These are phyloP conservation scores for Anabas testudineus DNA, from an alignment of 2,797 vertebrate species.

Conservation along the genomic window DNA sequence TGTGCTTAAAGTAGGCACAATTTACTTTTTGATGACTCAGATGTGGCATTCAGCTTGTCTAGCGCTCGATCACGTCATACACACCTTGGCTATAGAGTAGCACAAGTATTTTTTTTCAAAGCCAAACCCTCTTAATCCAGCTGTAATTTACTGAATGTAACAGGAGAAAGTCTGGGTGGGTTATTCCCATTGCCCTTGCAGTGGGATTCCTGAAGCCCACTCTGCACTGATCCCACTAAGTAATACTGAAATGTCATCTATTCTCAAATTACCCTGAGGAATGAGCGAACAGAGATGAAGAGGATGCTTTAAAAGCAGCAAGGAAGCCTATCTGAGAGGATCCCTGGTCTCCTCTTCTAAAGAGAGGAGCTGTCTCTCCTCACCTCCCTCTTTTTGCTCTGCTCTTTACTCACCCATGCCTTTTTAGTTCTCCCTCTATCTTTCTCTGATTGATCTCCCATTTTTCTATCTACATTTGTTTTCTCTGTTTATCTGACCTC, in stretches of 20 bases:
- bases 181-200: constrained; percentile 34
- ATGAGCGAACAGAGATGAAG: constrained; percentile 26
- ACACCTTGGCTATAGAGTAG: background rate
- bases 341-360: constrained; percentile 28
- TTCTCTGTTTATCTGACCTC: background rate
- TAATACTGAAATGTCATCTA: constrained; percentile 68
- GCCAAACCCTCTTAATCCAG: constrained; percentile 21
- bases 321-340: constrained; percentile 31
- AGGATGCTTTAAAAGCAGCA: constrained; percentile 35
- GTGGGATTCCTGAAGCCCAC: constrained; percentile 44
- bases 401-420: constrained; percentile 1
- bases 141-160: constrained; percentile 37
- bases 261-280: constrained; percentile 64
- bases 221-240: constrained; percentile 53
- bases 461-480: constrained; percentile 4
- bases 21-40: constrained; percentile 64
- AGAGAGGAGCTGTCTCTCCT: constrained; percentile 19
- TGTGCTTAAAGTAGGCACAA: constrained; percentile 33
- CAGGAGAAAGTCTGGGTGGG: constrained; percentile 29
- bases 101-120: constrained; percentile 28
- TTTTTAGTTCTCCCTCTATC: constrained; percentile 1
- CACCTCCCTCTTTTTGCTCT: constrained; percentile 10
- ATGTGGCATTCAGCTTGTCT: constrained; percentile 54
- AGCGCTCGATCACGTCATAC: constrained; percentile 52
- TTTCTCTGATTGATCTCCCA: constrained; percentile 5